Evolutionary conservation across 2,113 vertebrate genomes (phyloP).

Genomic region (Dromaius novaehollandiae): DNA sequence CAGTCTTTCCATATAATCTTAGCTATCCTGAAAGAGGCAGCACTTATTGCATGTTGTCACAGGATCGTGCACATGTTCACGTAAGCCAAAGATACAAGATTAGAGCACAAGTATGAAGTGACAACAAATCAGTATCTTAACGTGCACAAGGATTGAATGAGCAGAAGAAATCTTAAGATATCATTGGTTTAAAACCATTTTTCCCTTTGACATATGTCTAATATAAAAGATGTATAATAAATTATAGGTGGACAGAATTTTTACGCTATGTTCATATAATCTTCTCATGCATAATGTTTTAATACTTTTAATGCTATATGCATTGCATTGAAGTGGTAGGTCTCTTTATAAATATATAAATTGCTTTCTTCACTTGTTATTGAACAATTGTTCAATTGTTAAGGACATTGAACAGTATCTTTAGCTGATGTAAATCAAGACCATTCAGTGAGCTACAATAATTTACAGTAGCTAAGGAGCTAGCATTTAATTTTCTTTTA

Average conservation of each 20-base stretch:
- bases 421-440: neutral
- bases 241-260: neutral
- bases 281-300: neutral
- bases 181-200: rapidly evolving
- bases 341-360: neutral
- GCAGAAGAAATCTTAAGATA: neutral
- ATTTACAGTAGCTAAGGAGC: neutral
- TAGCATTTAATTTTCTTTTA: neutral
- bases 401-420: neutral
- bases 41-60: neutral
- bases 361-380: neutral
- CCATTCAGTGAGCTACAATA: neutral
- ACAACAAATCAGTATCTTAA: neutral
- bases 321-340: neutral
- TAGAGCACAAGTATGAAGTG: neutral
- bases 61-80: neutral
- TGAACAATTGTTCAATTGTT: neutral
- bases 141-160: neutral
- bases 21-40: neutral
- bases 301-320: neutral
- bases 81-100: neutral
- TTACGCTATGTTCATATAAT: neutral
- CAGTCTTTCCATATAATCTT: neutral
- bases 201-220: neutral
- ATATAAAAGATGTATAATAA: neutral